Conservation (phyloP, 1,140 invertebrate genomes). For the Batillaria attramentaria region DNA sequence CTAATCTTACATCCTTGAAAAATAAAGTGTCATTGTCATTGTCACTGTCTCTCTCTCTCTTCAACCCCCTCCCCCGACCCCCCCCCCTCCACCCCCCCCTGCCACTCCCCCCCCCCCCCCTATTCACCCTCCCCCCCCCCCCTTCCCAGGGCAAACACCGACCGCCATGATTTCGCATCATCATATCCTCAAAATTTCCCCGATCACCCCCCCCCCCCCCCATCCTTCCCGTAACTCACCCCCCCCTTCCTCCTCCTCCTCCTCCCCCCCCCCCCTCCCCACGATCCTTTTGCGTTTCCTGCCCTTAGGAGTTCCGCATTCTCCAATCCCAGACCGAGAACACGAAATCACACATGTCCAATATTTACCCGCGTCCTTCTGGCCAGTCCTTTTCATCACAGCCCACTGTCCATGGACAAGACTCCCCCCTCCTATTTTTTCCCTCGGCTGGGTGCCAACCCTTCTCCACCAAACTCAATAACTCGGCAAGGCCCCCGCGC, state of each 20-base stretch:
- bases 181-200: no score
- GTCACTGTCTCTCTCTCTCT: not conserved
- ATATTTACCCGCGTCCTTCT: constrained; percentile 12
- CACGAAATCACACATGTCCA: constrained; percentile 20
- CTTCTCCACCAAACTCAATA: not conserved
- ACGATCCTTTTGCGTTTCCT: not conserved
- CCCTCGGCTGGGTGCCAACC: not conserved
- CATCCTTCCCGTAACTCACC: not conserved
- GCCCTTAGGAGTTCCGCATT: no score
- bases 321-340: no score
- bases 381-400: not conserved
- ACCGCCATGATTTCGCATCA: no score
- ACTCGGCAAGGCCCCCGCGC: not conserved
- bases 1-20: no score
- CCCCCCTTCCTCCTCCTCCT: not conserved
- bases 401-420: not conserved
- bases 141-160: no score
- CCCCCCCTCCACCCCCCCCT: constrained; percentile 1
- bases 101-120: not conserved
- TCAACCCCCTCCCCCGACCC: not conserved
- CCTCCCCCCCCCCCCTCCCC: not conserved
- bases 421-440: constrained; percentile 10
- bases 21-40: no score
- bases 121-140: not conserved
- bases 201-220: not conserved